Percentiles rank a stretch among this genome's conserved stretches.
phyloP scores from a whole-genome alignment of 1,140 invertebrate genomes.

The Cataglyphis hispanica region DNA sequence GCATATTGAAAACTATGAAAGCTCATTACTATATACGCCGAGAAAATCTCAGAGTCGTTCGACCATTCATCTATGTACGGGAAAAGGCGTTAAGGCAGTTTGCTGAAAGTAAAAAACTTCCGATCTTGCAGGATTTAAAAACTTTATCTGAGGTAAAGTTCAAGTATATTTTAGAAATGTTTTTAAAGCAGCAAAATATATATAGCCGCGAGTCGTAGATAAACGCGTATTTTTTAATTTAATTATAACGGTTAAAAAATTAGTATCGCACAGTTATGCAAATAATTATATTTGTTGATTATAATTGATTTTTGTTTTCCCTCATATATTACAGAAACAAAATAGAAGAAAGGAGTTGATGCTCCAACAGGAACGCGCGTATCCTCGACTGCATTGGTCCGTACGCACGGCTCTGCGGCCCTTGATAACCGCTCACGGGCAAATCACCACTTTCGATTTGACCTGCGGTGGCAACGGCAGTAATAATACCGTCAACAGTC shows the following conservation, averaged over 20 bases:
- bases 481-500: slow-evolving; percentile 64
- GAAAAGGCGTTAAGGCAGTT: slow-evolving; percentile 91
- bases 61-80: slow-evolving; percentile 95
- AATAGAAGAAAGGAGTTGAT: slow-evolving; percentile 91
- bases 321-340: slow-evolving; percentile 87
- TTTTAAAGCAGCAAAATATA: neutral
- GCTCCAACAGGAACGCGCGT: slow-evolving; percentile 91
- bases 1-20: slow-evolving; percentile 92
- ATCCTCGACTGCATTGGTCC: slow-evolving; percentile 90
- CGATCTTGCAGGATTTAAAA: slow-evolving; percentile 88
- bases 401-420: slow-evolving; percentile 91
- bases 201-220: too few relatives aligned
- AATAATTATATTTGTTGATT: neutral
- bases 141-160: slow-evolving; percentile 56
- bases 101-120: slow-evolving; percentile 89
- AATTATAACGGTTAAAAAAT: neutral
- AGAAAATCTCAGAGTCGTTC: slow-evolving; percentile 93
- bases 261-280: neutral
- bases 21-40: slow-evolving; percentile 93
- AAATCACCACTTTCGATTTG: slow-evolving; percentile 65
- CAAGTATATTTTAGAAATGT: neutral
- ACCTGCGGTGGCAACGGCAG: slow-evolving; percentile 63
- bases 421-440: slow-evolving; percentile 87
- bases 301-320: neutral
- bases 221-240: neutral